Base-by-base conservation (phyloP, 2,888 invertebrate species). In the Acholoe squamosa region DNA sequence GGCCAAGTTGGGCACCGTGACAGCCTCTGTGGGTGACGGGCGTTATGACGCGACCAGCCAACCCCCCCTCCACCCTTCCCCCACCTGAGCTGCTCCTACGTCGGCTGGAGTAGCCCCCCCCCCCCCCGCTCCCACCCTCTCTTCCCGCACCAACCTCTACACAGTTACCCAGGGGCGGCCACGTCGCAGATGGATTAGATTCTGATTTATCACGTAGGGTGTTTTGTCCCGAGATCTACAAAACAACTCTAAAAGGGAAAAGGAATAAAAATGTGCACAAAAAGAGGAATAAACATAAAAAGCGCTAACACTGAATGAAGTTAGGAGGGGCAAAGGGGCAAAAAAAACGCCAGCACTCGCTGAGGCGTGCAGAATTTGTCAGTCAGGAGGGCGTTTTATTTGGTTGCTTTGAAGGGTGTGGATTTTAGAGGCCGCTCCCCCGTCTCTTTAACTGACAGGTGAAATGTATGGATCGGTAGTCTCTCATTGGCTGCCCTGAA, bases 291-390 rank as follows among this genome's bases (percentile, higher is more conserved):
- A 61, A n/a, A n/a, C 19, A n/a, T 3, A 43, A 43, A 43, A 43
- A 43, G 43, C 43, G 43, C 43, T 43, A 43, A 43, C 43, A 43
- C 43, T 43, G 43, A 43, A 43, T 61, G 61, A n/a, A 61, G 61
- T 61, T n/a, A n/a, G 61, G 61, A 61, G 61, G 61, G 61, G 61
- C 61, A n/a, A n/a, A 61, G 61, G 61, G 61, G 43, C 5, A n/a
- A 61, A 54, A 54, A 61, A 61, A 61, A 61, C 19, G 61, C 12
- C 19, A 61, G 61, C 22, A n/a, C 61, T 61, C 19, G n/a, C 61
- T 19, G 61, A 61, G 19, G n/a, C 43, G 43, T 43, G 43, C 43
- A 43, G 43, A 43, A n/a, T 19, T n/a, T 61, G 19, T 61, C 61
- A n/a, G 61, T 61, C 61, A 61, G 22, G 19, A 61, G 61, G 61